phyloP scores from a whole-genome alignment of 1,140 invertebrate species.

The Cydia splendana region DNA sequence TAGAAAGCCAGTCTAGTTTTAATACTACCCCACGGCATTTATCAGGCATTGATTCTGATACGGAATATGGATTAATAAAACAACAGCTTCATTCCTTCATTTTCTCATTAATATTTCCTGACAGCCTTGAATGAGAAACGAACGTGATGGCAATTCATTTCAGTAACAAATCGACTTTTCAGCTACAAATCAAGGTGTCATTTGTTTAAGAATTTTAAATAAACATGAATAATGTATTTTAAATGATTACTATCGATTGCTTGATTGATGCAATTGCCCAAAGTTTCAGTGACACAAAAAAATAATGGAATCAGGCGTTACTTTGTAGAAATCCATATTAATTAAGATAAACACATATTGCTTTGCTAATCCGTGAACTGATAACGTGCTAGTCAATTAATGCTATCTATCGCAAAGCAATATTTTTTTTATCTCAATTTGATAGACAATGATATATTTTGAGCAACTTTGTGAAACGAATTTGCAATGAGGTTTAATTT shows the following conservation, averaged over 20 bases:
- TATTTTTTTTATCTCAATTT: too few species aligned
- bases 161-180: slow-evolving; percentile 25
- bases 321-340: too few species aligned
- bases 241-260: neutral
- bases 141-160: slow-evolving; percentile 24
- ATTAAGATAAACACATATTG: too few species aligned
- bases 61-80: slow-evolving; percentile 10
- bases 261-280: too few species aligned
- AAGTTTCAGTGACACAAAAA: too few species aligned
- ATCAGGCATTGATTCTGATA: neutral
- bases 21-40: neutral
- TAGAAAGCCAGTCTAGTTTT: neutral
- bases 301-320: too few species aligned
- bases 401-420: too few species aligned
- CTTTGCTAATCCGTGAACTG: too few species aligned
- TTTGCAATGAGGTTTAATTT: too few species aligned
- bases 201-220: neutral
- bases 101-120: slow-evolving; percentile 30
- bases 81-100: slow-evolving; percentile 19
- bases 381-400: too few species aligned
- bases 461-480: too few species aligned
- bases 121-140: slow-evolving; percentile 20
- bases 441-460: too few species aligned
- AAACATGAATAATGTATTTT: neutral
- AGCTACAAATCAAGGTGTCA: slow-evolving; percentile 9